Percentiles rank a stretch among this genome's conserved stretches.
These are phyloP conservation scores for Brachionus plicatilis DNA, from an alignment of 1,140 invertebrate genomes.

Conservation along the genomic window DNA sequence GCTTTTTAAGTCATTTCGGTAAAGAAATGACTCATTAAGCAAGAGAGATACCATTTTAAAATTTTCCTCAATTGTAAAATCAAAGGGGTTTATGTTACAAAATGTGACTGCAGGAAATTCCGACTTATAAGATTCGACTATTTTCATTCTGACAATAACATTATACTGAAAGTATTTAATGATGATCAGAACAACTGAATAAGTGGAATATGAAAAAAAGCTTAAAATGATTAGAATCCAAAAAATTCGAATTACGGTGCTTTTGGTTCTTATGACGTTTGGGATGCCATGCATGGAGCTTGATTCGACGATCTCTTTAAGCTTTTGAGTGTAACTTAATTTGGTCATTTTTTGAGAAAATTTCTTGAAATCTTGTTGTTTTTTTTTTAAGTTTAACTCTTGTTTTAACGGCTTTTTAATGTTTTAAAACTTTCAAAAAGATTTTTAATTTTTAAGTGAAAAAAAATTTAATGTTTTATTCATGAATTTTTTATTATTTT, in stretches of 20 bases:
- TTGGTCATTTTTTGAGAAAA: not conserved
- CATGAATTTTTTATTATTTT: no score
- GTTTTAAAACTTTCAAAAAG: no score
- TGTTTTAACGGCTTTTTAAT: not conserved
- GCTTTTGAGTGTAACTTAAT: not conserved
- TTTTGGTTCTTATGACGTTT: not conserved
- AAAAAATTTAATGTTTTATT: no score
- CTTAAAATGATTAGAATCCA: not conserved
- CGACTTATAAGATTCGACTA: not conserved
- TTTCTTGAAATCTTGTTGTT: no score
- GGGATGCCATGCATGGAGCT: not conserved
- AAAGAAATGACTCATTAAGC: not conserved
- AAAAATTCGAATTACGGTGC: not conserved
- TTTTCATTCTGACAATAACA: not conserved
- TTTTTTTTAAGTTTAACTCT: no score
- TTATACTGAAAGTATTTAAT: slow-evolving; percentile 14
- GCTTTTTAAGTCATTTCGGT: not conserved
- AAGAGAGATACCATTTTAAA: not conserved
- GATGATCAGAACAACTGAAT: not conserved
- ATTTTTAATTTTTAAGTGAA: no score
- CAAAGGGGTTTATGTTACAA: slow-evolving; percentile 9
- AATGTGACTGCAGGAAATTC: slow-evolving; percentile 33
- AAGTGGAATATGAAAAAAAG: not conserved
- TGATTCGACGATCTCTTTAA: not conserved
- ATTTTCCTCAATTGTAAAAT: slow-evolving; percentile 14